Base-by-base conservation (phyloP, 37 sponge, comb jelly and placozoan species). In the Amphimedon queenslandica region DNA sequence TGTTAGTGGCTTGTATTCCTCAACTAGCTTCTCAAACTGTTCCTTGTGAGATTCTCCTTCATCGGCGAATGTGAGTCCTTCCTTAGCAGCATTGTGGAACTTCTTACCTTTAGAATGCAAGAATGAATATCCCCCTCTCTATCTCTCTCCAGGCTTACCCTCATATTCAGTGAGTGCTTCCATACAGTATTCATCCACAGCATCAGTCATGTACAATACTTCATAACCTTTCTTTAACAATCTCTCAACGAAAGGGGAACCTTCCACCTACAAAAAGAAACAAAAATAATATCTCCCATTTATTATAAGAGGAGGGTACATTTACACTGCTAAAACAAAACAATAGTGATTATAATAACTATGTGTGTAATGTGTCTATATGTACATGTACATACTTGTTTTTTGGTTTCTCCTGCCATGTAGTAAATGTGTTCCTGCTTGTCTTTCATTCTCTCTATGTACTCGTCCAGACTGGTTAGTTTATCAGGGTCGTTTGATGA, bases 391-490 rank as follows among this genome's bases (percentile, higher is more conserved):
- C 66, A 37, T 37, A 76, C 82, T 69, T 98, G 95, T 3, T 35
- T 40, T 23, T 88, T 51, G 57, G 64, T 74, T 33, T 80, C 36
- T 0, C 88, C 95, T 21, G 95, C 87, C 84, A 98, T 86, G 84
- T 89, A 98, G 88, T 94, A 98, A 80, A 98, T 94, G 71, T 92
- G 89, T 16, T 98, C 95, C 64, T 98, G 99, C 69, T 94, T 92
- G 70, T 94, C 93, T 76, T 82, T 94, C 99, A 98, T 98, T 28
- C 99, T 60, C 84, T 92, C 99, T 55, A 98, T 39, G 72, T 98
- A 98, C n/a, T 67, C 80, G 37, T 86, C 86, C 63, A 98, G 83
- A 63, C 86, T 89, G 43, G 95, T 92, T 31, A 86, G 41, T 25
- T 85, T 87, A 21, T 53, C 43, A 1, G 77, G 80, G 55, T 84